Conservation (phyloP, 1,140 invertebrate species). For the Gerris buenoi region DNA sequence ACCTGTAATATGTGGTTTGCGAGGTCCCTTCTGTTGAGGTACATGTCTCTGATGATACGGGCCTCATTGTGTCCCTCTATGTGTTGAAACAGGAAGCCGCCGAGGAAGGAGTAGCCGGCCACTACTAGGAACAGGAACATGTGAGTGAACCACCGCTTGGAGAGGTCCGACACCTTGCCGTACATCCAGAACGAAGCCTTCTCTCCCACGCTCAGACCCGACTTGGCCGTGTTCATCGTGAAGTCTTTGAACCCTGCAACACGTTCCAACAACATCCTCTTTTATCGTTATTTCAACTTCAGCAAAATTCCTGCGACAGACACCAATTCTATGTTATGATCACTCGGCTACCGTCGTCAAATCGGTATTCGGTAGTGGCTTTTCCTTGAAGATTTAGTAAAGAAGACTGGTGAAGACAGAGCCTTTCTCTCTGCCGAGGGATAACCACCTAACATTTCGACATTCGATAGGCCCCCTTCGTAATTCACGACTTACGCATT, state of each 20-base stretch:
- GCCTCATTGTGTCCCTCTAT: conserved; percentile 50
- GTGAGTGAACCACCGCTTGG: conserved; percentile 74
- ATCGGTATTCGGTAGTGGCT: no score
- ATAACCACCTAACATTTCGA: no score
- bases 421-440: no score
- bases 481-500: no score
- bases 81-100: conserved; percentile 55
- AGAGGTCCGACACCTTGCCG: conserved; percentile 54
- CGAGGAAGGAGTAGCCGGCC: conserved; percentile 56
- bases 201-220: conserved; percentile 62
- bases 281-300: no score
- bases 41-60: conserved; percentile 24
- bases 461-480: no score
- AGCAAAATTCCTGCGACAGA: no score
- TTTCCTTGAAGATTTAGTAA: no score
- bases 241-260: conserved; percentile 44
- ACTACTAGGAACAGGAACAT: conserved; percentile 64
- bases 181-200: conserved; percentile 64
- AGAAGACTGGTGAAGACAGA: no score
- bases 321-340: no score
- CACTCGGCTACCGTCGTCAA: no score
- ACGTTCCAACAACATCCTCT: no score
- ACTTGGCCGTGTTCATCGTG: conserved; percentile 50
- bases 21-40: conserved; percentile 5
- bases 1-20: conserved; percentile 7